phyloP scores from a whole-genome alignment of 1,140 invertebrate genomes.

The Caenorhabditis briggsae region DNA sequence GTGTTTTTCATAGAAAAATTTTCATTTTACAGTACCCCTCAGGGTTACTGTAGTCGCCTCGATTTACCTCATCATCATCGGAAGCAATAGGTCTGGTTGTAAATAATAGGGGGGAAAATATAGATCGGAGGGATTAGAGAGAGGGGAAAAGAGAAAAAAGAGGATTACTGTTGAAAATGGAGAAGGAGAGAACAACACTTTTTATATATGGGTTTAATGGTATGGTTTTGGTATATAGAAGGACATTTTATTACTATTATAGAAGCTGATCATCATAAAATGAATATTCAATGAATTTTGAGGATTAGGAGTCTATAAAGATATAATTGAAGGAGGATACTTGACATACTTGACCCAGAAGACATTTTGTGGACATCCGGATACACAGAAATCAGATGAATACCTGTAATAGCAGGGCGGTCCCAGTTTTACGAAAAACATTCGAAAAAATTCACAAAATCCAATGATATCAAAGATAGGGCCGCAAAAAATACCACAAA shows the following conservation, averaged over 20 bases:
- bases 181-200: background rate
- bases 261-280: too few relatives aligned
- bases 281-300: too few relatives aligned
- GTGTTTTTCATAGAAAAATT: background rate
- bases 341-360: background rate
- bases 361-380: background rate
- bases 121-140: background rate
- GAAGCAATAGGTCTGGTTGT: background rate
- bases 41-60: background rate
- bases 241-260: too few relatives aligned
- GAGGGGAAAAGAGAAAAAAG: background rate
- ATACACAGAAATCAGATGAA: too few relatives aligned
- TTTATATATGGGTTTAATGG: background rate
- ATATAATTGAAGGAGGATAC: background rate
- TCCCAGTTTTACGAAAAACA: too few relatives aligned
- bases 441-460: too few relatives aligned
- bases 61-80: constrained; percentile 10
- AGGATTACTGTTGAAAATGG: constrained; percentile 16
- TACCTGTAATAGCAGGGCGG: too few relatives aligned
- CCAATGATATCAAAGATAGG: too few relatives aligned
- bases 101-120: background rate
- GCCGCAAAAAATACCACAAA: too few relatives aligned
- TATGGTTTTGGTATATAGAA: background rate
- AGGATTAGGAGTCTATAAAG: too few relatives aligned
- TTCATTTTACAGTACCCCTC: background rate